Evolutionary conservation across 2,888 invertebrate species (phyloP), one percentile per base, ranked within the genome.

Genomic region (Plebejus melissa): DNA sequence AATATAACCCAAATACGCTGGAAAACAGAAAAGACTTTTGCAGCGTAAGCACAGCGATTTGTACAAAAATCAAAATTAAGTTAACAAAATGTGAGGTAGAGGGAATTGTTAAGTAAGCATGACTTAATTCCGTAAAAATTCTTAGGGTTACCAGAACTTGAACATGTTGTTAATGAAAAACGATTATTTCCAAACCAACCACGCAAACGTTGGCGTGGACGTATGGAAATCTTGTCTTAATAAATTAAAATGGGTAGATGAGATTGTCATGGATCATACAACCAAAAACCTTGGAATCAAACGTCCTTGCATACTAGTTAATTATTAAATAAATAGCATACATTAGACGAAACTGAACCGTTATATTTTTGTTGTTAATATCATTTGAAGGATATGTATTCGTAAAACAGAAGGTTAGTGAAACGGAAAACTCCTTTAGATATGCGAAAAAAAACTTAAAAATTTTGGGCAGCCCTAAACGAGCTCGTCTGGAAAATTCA

Each of bases 401-500:
- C 38, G 38, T 38, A 38, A 6, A 38, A 38, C 38, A 38, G 38
- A 38, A 32, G 32, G 46, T 46, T 46, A 9, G 46, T 46, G 46
- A 54, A 54, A 54, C 46, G 46, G 9, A 58, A 58, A n/a, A 9
- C 22, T 58, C 0, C 22, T 22, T 7, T 2, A n/a, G 22, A 57
- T 57, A n/a, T 57, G n/a, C 2, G 9, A 60, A 58, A 58, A 28
- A 28, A 4, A 36, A 36, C 32, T 9, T 9, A 46, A 46, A 46
- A 60, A 32, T 1, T 5, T 16, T 32, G 13, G 65, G 65, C 65
- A 65, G 4, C 32, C 65, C 65, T 65, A 65, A 65, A 72, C 72
- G 50, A 75, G 58, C 71, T 58, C 58, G 75, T 75, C 75, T 71
- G 70, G 70, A 28, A 75, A 75, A 75, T 71, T 71, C 58, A 57